Percentiles rank a stretch among this genome's conserved stretches.
These are phyloP conservation scores for Notarius lentiginosus DNA, from an alignment of 2,113 vertebrate genomes.

Conservation along the genomic window DNA sequence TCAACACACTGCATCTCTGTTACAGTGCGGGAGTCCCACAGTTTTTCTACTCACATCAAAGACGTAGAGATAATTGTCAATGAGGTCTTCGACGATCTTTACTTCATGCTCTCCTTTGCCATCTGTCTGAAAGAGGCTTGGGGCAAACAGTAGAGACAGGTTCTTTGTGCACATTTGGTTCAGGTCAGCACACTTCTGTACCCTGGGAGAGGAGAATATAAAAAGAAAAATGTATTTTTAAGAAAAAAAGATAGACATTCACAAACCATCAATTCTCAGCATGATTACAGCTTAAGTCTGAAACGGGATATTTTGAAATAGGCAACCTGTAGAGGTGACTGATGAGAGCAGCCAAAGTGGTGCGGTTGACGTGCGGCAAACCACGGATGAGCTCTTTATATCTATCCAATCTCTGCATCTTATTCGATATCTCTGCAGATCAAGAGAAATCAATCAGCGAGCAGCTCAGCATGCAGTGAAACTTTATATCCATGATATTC, in stretches of 20 bases:
- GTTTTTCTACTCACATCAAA: slow-evolving; percentile 81
- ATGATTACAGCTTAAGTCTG: neutral
- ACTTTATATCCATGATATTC: neutral
- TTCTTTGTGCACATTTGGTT: slow-evolving; percentile 99
- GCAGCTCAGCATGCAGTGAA: neutral
- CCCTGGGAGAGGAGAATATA: slow-evolving; percentile 67
- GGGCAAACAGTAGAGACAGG: slow-evolving; percentile 90
- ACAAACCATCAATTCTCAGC: neutral
- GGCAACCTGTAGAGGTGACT: slow-evolving; percentile 92
- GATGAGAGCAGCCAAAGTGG: slow-evolving; percentile 87
- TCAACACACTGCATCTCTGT: neutral
- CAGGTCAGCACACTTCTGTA: slow-evolving; percentile 92
- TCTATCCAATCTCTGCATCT: slow-evolving; percentile 79
- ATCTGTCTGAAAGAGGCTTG: slow-evolving; percentile 96
- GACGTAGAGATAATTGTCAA: slow-evolving; percentile 87
- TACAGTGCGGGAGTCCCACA: neutral
- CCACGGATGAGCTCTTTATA: slow-evolving; percentile 90
- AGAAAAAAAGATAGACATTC: neutral
- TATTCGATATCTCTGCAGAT: slow-evolving; percentile 76
- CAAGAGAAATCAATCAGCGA: slow-evolving; percentile 1
- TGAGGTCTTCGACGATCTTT: slow-evolving; percentile 92
- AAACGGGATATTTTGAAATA: neutral
- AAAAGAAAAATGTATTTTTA: neutral
- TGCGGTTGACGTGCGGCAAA: slow-evolving; percentile 87
- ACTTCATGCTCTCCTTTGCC: slow-evolving; percentile 95